Conservation (phyloP, 2,797 vertebrate genomes). For the Darevskia mixta region DNA sequence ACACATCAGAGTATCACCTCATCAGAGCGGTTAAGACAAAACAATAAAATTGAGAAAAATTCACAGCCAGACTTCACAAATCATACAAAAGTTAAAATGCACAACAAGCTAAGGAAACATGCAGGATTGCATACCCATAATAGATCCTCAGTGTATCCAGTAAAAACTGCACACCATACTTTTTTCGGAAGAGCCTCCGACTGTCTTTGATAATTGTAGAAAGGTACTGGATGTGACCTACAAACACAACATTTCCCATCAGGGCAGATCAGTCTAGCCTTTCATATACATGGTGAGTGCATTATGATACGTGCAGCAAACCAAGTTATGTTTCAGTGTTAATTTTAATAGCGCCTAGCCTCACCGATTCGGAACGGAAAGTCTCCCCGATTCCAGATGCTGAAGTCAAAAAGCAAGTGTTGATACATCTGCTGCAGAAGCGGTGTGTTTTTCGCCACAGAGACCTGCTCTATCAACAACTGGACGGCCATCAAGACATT, state of each 20-base stretch:
- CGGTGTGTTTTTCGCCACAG: slow-evolving; percentile 89
- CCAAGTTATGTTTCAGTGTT: not conserved
- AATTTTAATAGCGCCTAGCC: slow-evolving; percentile 39
- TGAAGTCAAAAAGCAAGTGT: slow-evolving; percentile 94
- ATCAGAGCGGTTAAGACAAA: too few relatives aligned
- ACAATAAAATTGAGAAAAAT: too few relatives aligned
- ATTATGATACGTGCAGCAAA: not conserved
- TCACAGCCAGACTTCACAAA: not conserved
- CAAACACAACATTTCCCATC: slow-evolving; percentile 59
- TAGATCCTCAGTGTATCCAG: slow-evolving; percentile 92
- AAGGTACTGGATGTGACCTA: slow-evolving; percentile 98
- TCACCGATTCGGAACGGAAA: slow-evolving; percentile 95
- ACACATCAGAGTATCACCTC: too few relatives aligned
- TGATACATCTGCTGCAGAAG: slow-evolving; percentile 94
- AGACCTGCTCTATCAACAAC: slow-evolving; percentile 93
- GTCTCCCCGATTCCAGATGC: slow-evolving; percentile 97
- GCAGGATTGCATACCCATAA: slow-evolving; percentile 86
- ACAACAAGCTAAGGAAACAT: slow-evolving; percentile 26
- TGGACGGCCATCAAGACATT: slow-evolving; percentile 93
- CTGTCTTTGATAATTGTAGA: slow-evolving; percentile 97
- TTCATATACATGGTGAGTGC: not conserved
- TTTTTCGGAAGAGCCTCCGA: slow-evolving; percentile 95
- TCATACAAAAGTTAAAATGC: not conserved
- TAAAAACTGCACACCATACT: slow-evolving; percentile 95
- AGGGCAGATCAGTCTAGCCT: not conserved